Evolutionary conservation across 2,113 vertebrate species (phyloP).

Genomic region (Hippopotamus amphibius): DNA sequence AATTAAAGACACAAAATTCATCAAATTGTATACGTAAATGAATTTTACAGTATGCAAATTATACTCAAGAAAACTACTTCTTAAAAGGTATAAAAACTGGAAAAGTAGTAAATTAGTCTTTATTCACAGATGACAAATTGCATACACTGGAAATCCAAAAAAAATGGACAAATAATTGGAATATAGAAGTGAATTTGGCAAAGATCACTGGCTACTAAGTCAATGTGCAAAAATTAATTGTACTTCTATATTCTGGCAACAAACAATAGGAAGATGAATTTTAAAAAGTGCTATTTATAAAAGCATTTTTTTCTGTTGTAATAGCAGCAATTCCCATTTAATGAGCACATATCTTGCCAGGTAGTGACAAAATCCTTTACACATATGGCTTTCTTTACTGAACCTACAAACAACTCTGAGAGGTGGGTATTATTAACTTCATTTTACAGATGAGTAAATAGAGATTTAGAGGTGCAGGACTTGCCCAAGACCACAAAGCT

Average conservation of each 20-base stretch:
- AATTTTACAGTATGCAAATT: neutral
- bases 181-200: neutral
- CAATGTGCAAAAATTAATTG: neutral
- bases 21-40: neutral
- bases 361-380: neutral
- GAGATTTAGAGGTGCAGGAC: neutral
- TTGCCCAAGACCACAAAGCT: neutral
- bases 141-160: neutral
- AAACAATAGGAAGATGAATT: neutral
- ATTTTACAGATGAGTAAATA: neutral
- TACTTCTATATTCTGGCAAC: neutral
- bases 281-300: neutral
- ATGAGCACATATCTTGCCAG: neutral
- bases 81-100: neutral
- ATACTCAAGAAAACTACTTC: neutral
- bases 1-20: neutral
- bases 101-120: neutral
- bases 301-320: neutral
- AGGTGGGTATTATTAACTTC: neutral
- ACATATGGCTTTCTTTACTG: neutral
- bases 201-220: neutral
- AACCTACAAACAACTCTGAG: neutral
- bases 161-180: neutral
- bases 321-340: neutral
- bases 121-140: neutral